Conservation (phyloP, 2,888 invertebrate species). For the Prenolepis imparis region DNA sequence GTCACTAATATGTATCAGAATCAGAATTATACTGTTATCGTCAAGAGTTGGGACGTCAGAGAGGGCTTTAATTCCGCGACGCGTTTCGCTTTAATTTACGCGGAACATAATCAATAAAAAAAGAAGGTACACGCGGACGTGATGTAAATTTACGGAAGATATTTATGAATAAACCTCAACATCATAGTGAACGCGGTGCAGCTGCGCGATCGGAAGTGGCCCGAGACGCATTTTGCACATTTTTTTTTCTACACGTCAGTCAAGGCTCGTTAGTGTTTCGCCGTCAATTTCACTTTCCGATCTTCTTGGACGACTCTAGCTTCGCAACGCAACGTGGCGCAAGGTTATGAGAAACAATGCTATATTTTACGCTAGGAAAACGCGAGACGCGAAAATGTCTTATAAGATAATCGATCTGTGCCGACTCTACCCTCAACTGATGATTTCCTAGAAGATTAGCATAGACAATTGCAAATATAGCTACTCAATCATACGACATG, state of each 20-base stretch:
- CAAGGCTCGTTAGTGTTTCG: constrained; percentile 51
- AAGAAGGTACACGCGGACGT: not conserved
- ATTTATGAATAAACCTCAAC: constrained; percentile 51
- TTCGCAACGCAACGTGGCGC: not conserved
- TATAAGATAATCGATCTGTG: constrained; percentile 37
- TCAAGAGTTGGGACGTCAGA: not conserved
- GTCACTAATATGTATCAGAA: not conserved
- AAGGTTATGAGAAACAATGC: constrained; percentile 31
- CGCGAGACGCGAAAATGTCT: constrained; percentile 2
- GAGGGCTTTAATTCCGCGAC: constrained; percentile 13
- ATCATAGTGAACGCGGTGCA: constrained; percentile 11
- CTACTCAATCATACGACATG: not conserved
- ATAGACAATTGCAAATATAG: not conserved
- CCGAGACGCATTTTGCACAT: constrained; percentile 58
- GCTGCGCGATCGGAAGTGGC: constrained; percentile 17
- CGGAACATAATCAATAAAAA: not conserved
- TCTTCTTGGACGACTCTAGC: constrained; percentile 3
- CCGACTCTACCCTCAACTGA: not conserved
- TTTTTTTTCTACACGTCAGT: constrained; percentile 28
- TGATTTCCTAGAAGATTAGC: constrained; percentile 12
- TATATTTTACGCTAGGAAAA: not conserved
- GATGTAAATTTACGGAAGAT: constrained; percentile 18
- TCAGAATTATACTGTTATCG: not conserved
- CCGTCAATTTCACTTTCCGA: constrained; percentile 48
- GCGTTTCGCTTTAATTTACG: not conserved